These are phyloP conservation scores for Hipposideros armiger DNA, from an alignment of 2,113 vertebrate species.

Conservation along the genomic window DNA sequence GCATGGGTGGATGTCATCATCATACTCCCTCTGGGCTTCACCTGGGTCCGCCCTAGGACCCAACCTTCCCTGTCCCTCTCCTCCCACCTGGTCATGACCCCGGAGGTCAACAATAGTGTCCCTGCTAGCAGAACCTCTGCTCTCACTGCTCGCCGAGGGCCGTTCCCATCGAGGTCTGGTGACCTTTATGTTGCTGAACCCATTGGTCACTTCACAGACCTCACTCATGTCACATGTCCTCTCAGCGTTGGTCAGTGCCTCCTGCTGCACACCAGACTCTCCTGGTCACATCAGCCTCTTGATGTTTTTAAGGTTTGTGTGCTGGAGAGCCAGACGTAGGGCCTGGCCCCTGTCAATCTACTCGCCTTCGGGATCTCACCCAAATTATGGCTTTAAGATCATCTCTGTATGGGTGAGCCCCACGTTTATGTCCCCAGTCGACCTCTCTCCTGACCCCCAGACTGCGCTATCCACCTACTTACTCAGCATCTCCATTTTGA, in stretches of 20 bases:
- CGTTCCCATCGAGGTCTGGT: fast-evolving
- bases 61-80: not conserved
- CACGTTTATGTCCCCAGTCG: fast-evolving
- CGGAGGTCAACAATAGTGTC: fast-evolving
- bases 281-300: not conserved
- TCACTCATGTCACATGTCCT: fast-evolving
- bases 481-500: fast-evolving
- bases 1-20: fast-evolving
- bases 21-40: too few species aligned
- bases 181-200: not conserved
- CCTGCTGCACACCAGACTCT: not conserved
- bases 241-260: not conserved
- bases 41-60: not conserved
- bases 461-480: fast-evolving
- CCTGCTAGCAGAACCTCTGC: not conserved
- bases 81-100: too few species aligned
- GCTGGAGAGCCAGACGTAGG: not conserved
- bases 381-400: fast-evolving
- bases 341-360: fast-evolving
- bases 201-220: not conserved
- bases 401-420: fast-evolving
- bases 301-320: fast-evolving
- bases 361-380: not conserved
- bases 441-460: not conserved
- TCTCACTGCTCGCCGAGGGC: not conserved